A percentile compares a stretch with the other conserved stretches of the same genome.
Conservation (phyloP, 92 coral and sea anemone genomes). For the Heliopora coerulea region DNA sequence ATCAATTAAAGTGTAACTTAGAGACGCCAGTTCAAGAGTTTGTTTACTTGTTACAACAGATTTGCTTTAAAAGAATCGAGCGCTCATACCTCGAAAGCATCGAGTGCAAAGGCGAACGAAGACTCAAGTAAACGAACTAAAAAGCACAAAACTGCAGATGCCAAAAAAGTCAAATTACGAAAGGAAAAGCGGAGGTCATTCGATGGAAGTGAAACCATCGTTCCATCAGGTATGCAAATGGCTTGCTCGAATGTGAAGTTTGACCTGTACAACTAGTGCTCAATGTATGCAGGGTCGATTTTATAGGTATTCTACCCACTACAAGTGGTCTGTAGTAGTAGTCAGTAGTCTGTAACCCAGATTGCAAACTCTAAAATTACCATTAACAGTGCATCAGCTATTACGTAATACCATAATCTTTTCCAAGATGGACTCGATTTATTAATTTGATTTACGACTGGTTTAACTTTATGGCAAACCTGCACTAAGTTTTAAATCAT, state of each 20-base stretch:
- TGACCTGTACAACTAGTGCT: too few relatives aligned
- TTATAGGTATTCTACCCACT: too few relatives aligned
- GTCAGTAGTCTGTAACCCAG: too few relatives aligned
- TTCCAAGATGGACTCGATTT: background rate
- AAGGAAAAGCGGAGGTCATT: conserved; percentile 31
- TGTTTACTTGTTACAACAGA: too few relatives aligned
- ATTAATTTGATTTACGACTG: background rate
- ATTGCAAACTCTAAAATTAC: too few relatives aligned
- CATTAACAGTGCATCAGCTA: too few relatives aligned
- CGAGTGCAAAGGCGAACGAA: background rate
- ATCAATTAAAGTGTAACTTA: too few relatives aligned
- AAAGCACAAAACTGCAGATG: background rate
- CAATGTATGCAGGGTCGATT: too few relatives aligned
- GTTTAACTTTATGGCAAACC: too few relatives aligned
- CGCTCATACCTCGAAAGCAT: background rate
- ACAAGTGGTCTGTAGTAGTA: background rate
- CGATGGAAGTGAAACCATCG: conserved; percentile 11
- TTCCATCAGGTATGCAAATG: background rate
- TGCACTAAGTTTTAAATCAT: too few relatives aligned
- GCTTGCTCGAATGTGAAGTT: too few relatives aligned
- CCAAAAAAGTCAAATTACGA: background rate
- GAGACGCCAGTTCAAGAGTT: too few relatives aligned
- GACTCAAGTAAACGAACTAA: background rate
- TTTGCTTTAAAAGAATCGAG: background rate
- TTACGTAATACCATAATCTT: background rate